Evolutionary conservation across 2,113 vertebrate species (phyloP), one percentile per base, ranked within the genome.

Genomic region (Notarius quadriscutis): DNA sequence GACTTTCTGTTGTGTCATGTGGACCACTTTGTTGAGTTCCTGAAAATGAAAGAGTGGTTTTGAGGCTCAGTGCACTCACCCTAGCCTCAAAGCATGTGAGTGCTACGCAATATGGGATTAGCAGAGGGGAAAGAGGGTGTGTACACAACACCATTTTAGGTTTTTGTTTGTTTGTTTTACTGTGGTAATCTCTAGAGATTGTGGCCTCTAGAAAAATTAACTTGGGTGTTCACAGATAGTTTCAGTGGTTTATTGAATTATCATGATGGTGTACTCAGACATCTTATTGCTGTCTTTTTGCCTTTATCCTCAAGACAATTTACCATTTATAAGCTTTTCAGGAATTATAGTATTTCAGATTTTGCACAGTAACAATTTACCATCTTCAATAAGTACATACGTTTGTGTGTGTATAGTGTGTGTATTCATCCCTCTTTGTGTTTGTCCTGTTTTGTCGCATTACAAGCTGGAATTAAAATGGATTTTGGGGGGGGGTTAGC

Each of bases 31-130:
- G 78, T 60, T 60, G 79, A 41, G 18, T 81, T 77, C 91, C 74
- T 88, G 88, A n/a, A 89, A 85, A 92, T 94, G 91, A 92, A 93
- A 93, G 93, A 91, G 89, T 79, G 89, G 27, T 20, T 88, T 88
- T 88, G 87, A 89, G 91, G 67, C 88, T 89, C 90, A 90, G 87
- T 90, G 91, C 90, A 89, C 69, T 58, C 77, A 81, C 83, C 55
- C 41, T 80, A 86, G 88, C 88, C 87, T 86, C 87, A 72, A 90
- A 92, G 85, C 86, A 75, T 89, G 78, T 90, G 91, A 84, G 48
- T 30, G 65, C 81, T 79, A 4, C 30, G 10, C 17, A 34, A 41
- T 0, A 1, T 18, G n/a, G 7, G 20, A 80, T 60, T 60, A 60
- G 57, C 51, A 60, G 27, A 60, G 8, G 18, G 9, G 17, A 81